Evolutionary conservation across 2,113 vertebrate species (phyloP).

Genomic region (Monarcha castaneiventris): DNA sequence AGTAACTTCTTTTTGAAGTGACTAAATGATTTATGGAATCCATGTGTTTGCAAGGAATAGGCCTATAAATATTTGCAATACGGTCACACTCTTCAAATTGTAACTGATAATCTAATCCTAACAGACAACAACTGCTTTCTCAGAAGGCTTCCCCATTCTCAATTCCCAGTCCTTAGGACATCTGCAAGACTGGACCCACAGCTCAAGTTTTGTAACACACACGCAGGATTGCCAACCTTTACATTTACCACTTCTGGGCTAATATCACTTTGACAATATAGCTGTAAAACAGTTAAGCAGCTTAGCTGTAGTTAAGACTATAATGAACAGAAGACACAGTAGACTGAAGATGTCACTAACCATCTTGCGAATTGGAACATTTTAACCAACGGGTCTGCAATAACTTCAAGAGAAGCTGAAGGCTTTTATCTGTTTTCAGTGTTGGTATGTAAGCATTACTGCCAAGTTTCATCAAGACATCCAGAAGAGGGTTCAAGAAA

Average conservation of each 20-base stretch:
- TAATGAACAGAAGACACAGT: constrained; percentile 29
- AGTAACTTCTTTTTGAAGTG: neutral
- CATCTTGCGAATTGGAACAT: constrained; percentile 52
- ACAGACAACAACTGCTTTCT: neutral
- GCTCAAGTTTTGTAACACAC: neutral
- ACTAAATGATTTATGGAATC: neutral
- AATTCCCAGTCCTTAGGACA: neutral
- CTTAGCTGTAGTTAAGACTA: neutral
- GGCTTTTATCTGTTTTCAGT: constrained; percentile 86
- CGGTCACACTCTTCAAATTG: neutral
- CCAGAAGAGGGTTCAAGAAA: constrained; percentile 85
- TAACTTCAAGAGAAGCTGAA: constrained; percentile 85
- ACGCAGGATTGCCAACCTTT: neutral
- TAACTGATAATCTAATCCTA: neutral
- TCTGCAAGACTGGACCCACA: neutral
- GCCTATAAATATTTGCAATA: neutral
- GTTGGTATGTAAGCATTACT: constrained; percentile 88
- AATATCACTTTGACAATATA: neutral
- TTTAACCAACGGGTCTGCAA: constrained; percentile 73
- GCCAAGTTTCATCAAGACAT: constrained; percentile 83
- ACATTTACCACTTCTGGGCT: neutral
- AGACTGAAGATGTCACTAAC: constrained; percentile 70
- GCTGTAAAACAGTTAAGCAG: neutral
- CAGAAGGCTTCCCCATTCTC: neutral
- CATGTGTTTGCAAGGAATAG: rapidly evolving